These are phyloP conservation scores for Eidolon helvum DNA, from an alignment of 2,113 vertebrate species.

Conservation along the genomic window DNA sequence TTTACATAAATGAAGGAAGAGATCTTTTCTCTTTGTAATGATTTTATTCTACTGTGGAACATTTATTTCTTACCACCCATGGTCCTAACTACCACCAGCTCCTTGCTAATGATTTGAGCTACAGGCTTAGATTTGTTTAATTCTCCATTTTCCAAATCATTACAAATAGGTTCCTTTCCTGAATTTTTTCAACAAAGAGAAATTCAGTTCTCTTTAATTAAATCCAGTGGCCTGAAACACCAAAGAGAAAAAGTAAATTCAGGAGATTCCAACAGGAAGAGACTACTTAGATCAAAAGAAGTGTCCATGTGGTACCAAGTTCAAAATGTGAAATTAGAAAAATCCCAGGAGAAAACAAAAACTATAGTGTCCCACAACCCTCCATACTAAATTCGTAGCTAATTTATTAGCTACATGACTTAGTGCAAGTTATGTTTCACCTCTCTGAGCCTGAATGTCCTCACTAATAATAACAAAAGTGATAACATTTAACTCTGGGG, in stretches of 20 bases:
- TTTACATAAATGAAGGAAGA: background rate
- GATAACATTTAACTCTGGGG: background rate
- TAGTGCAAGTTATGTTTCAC: background rate
- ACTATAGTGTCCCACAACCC: background rate
- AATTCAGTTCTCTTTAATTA: slow-evolving; percentile 65
- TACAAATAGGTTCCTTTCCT: slow-evolving; percentile 57
- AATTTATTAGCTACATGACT: background rate
- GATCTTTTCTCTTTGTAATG: background rate
- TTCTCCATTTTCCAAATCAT: slow-evolving; percentile 68
- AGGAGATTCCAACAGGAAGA: slow-evolving; percentile 31
- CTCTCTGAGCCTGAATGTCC: background rate
- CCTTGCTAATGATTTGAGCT: slow-evolving; percentile 51
- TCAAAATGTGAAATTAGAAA: slow-evolving; percentile 23
- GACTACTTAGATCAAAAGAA: slow-evolving; percentile 59
- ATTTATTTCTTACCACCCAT: background rate
- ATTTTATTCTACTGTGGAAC: background rate
- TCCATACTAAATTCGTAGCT: background rate
- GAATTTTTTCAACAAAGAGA: slow-evolving; percentile 47
- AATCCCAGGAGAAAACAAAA: slow-evolving; percentile 31
- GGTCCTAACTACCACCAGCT: background rate
- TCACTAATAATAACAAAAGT: background rate
- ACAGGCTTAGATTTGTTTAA: slow-evolving; percentile 43
- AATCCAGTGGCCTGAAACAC: slow-evolving; percentile 64
- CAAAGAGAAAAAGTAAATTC: slow-evolving; percentile 58
- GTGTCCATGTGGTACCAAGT: slow-evolving; percentile 18